Conservation (phyloP, 2,888 invertebrate genomes). For the Hydriomena furcata region DNA sequence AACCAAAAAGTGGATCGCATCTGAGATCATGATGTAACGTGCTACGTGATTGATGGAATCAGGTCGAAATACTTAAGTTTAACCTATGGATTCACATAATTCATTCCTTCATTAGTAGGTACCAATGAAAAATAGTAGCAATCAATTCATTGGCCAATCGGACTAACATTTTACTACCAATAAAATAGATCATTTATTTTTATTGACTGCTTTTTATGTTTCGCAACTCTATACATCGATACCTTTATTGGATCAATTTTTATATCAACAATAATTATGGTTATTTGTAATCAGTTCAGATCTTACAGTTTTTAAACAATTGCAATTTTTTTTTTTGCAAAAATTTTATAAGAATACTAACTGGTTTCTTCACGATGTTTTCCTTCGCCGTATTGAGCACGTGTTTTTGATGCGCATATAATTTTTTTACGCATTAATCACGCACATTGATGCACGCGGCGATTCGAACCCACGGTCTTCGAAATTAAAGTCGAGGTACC, state of each 20-base stretch:
- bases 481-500: too few species aligned
- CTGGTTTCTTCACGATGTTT: too few species aligned
- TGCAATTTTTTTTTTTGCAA: too few species aligned
- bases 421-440: too few species aligned
- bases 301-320: too few species aligned
- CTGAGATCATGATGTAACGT: constrained; percentile 21
- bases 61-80: constrained; percentile 33
- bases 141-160: constrained; percentile 20
- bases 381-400: too few species aligned
- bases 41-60: constrained; percentile 32
- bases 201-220: constrained; percentile 23
- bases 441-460: too few species aligned
- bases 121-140: constrained; percentile 19
- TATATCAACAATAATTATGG: too few species aligned
- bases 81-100: constrained; percentile 30
- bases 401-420: too few species aligned
- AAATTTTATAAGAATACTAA: too few species aligned
- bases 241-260: not conserved
- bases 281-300: too few species aligned
- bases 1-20: constrained; percentile 10
- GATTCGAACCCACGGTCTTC: too few species aligned
- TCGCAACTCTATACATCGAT: constrained; percentile 14
- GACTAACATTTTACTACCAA: constrained; percentile 26
- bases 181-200: constrained; percentile 37
- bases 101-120: constrained; percentile 27